Evolutionary conservation across 2,888 invertebrate genomes (phyloP).

Genomic region (Anoncus sp.): DNA sequence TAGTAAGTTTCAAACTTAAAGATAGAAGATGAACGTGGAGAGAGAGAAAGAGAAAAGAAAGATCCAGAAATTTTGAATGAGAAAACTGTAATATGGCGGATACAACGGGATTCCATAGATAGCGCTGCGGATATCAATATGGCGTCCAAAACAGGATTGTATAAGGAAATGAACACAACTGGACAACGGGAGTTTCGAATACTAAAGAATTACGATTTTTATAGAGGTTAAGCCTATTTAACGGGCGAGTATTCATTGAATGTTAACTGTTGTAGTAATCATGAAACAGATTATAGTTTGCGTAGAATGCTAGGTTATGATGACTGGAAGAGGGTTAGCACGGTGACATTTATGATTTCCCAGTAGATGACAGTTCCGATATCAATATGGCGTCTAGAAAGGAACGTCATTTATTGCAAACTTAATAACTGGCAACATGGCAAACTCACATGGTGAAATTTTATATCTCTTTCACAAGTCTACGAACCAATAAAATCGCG

Average conservation of each 20-base stretch:
- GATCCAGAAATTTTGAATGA: constrained; percentile 7
- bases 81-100: neutral
- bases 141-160: neutral
- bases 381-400: neutral
- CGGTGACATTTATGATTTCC: neutral
- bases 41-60: neutral
- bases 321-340: neutral
- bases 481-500: too few relatives aligned
- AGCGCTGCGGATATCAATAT: neutral
- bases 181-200: neutral
- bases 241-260: neutral
- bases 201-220: neutral
- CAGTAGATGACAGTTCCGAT: neutral
- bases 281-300: neutral
- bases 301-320: neutral
- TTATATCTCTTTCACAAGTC: too few relatives aligned
- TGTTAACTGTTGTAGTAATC: neutral
- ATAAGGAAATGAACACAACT: neutral
- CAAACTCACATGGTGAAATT: too few relatives aligned
- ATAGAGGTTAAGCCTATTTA: neutral
- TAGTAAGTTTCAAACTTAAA: too few relatives aligned
- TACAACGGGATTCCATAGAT: constrained; percentile 1
- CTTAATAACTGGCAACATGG: too few relatives aligned
- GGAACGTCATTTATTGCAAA: too few relatives aligned
- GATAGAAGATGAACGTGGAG: neutral